Evolutionary conservation across 2,113 vertebrate species (phyloP).

Genomic region (Mirza zaza): DNA sequence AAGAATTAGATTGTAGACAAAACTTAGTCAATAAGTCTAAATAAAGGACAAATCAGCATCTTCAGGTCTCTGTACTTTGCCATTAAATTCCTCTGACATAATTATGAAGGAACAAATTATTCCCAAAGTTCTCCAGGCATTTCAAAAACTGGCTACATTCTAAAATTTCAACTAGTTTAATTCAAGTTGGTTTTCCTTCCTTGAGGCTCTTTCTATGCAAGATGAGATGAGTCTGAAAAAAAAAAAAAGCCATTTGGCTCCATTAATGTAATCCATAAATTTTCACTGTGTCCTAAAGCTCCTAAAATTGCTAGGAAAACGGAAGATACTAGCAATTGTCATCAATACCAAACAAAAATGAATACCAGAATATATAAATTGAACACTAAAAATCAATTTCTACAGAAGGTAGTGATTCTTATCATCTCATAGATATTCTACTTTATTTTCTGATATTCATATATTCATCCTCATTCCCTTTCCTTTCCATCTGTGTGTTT

Average conservation of each 20-base stretch:
- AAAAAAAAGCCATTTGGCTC: background rate
- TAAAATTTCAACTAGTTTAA: slow-evolving; percentile 23
- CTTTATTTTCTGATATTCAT: background rate
- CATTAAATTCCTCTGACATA: background rate
- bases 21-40: slow-evolving; percentile 22
- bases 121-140: background rate
- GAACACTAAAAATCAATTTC: background rate
- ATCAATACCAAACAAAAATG: background rate
- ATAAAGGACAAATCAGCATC: slow-evolving; percentile 1
- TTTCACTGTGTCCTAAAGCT: background rate
- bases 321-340: background rate
- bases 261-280: background rate
- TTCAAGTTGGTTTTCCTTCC: background rate
- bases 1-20: slow-evolving; percentile 40
- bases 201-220: background rate
- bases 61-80: background rate
- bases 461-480: background rate
- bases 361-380: background rate
- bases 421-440: background rate
- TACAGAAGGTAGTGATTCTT: background rate
- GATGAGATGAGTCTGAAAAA: background rate
- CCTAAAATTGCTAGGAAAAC: background rate
- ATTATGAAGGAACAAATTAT: background rate
- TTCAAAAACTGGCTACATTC: background rate
- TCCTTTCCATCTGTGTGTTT: background rate